Evolutionary conservation across 2,113 vertebrate species (phyloP).

Genomic region (Carollia perspicillata): DNA sequence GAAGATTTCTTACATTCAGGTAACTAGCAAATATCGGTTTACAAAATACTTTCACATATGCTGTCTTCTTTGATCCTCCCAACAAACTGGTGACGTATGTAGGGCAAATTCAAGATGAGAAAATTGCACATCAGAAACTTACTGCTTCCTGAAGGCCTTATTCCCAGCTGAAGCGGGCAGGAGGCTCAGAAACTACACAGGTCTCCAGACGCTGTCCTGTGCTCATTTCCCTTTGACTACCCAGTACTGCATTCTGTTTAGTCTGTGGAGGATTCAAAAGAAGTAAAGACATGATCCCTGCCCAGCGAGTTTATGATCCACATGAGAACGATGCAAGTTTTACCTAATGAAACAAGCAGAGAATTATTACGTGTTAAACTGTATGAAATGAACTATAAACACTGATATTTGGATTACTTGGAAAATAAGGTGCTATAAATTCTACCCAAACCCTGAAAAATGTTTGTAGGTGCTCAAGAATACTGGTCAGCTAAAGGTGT

Average conservation of each 20-base stretch:
- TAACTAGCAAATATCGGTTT: conserved; percentile 2
- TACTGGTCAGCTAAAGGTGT: background rate
- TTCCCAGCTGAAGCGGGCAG: background rate
- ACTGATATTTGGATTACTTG: background rate
- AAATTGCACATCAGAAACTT: conserved; percentile 3
- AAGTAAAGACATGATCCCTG: background rate
- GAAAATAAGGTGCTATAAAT: background rate
- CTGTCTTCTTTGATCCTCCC: conserved; percentile 32
- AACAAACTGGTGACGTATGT: background rate
- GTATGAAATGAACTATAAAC: background rate
- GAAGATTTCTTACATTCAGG: conserved; percentile 26
- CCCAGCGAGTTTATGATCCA: background rate
- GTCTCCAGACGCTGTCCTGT: background rate
- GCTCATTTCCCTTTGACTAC: background rate
- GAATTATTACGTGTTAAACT: background rate
- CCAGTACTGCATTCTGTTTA: background rate
- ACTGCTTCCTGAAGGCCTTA: background rate
- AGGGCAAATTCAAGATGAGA: background rate
- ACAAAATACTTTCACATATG: conserved; percentile 17
- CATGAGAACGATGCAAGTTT: conserved; percentile 20
- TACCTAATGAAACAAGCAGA: conserved; percentile 16
- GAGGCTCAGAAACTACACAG: background rate
- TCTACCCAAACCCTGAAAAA: background rate
- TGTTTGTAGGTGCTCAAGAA: background rate
- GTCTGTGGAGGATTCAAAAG: background rate